Conservation (phyloP, 2,888 invertebrate genomes). For the Drosophila aldrichi region DNA sequence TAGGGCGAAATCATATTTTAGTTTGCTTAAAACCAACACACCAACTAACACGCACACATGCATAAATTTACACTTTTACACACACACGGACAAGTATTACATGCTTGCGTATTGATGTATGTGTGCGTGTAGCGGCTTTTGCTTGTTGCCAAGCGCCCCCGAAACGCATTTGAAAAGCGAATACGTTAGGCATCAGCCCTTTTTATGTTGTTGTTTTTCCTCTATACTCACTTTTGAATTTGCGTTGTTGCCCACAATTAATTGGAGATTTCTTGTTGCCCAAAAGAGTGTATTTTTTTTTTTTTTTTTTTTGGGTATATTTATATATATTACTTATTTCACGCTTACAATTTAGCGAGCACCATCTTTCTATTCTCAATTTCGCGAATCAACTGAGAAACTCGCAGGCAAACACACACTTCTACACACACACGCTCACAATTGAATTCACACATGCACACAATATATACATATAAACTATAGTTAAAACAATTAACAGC, state of each 20-base stretch:
- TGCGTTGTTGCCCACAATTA: constrained; percentile 34
- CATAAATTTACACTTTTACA: background rate
- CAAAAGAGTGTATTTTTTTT: constrained; percentile 14
- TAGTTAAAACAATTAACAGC: constrained; percentile 70
- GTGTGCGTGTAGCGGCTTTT: constrained; percentile 51
- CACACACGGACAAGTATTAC: constrained; percentile 6
- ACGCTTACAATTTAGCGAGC: constrained; percentile 69
- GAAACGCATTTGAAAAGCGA: constrained; percentile 66
- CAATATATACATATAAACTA: constrained; percentile 54
- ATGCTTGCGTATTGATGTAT: constrained; percentile 20
- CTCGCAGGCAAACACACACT: constrained; percentile 51
- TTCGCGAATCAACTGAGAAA: constrained; percentile 72
- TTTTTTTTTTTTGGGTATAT: constrained; percentile 18
- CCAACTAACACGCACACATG: background rate
- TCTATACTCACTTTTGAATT: constrained; percentile 65
- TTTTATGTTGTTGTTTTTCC: constrained; percentile 10
- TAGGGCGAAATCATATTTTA: constrained; percentile 33
- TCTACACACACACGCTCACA: constrained; percentile 28
- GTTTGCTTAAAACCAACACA: constrained; percentile 32
- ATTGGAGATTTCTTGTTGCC: constrained; percentile 35
- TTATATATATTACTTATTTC: constrained; percentile 59
- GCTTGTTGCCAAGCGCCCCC: constrained; percentile 80
- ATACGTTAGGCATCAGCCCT: constrained; percentile 37
- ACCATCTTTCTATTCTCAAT: constrained; percentile 79
- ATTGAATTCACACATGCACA: constrained; percentile 48